A percentile compares a stretch with the other conserved stretches of the same genome.
phyloP scores from a whole-genome alignment of 2,797 vertebrate genomes.

The Sandelia bainsii region DNA sequence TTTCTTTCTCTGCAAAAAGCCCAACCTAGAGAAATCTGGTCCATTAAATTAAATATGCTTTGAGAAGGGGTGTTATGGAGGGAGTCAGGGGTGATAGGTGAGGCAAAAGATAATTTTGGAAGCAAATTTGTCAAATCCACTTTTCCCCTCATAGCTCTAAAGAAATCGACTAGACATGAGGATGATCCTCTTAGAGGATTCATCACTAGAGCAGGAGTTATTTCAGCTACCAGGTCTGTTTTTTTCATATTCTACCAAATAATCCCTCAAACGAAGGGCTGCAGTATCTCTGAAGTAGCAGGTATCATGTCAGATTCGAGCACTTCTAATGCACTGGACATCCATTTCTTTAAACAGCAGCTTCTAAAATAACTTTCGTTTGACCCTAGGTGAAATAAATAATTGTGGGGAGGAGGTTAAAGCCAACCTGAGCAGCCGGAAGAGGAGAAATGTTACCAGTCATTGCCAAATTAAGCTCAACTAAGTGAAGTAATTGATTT shows the following conservation, averaged over 20 bases:
- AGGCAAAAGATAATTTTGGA: background rate
- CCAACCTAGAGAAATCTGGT: background rate
- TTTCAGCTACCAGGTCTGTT: conserved; percentile 16
- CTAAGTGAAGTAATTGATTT: no score
- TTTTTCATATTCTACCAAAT: conserved; percentile 3
- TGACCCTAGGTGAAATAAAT: background rate
- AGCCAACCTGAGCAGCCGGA: no score
- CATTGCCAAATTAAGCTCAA: no score
- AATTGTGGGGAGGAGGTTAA: no score
- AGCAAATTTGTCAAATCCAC: background rate
- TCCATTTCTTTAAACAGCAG: no score
- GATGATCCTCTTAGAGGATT: no score
- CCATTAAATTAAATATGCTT: conserved; percentile 32
- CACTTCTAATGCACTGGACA: no score
- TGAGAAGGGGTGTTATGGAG: background rate
- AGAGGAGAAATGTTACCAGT: no score
- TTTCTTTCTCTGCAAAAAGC: no score
- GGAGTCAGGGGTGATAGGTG: no score
- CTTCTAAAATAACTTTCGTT: background rate
- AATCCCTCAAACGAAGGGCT: conserved; percentile 1
- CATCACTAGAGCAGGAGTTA: background rate
- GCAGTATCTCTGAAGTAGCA: background rate
- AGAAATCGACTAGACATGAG: background rate
- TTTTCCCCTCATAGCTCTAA: conserved; percentile 14
- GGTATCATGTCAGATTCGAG: background rate